Evolutionary conservation across 2,797 vertebrate genomes (phyloP), one percentile per base, ranked within the genome.

Genomic region (Ptychadena robeensis): DNA sequence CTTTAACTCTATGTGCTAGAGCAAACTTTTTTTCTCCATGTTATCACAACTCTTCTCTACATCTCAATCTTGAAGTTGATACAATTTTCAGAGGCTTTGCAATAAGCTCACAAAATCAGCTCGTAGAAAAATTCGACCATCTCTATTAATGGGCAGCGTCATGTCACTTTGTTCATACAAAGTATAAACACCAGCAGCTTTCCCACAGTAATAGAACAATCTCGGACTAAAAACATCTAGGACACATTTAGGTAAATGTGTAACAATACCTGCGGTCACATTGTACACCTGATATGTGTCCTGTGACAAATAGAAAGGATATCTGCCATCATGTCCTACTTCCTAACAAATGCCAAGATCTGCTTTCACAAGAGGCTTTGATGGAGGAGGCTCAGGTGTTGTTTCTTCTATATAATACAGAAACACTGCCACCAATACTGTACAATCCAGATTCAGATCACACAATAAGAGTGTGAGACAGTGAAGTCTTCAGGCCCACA

Each of bases 291-390:
- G 82, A 70, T 48, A 67, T 81, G 83, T 92, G 90, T 94, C 90
- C 86, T 85, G 81, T 93, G 88, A 91, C 92, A 91, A 86, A 85
- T 83, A 88, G 85, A 72, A 85, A 69, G 82, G 59, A 4, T 86
- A 88, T 82, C 85, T 89, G 88, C 89, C 90, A 61, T 81, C 85
- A 78, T 89, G 88, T 86, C 88, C 76, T 0, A 2, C 89, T 91
- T 90, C 87, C 87, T 86, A 68, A 88, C 87, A 88, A 91, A 88
- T 86, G 25, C 53, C 38, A 68, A 87, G 86, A 6, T 92, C 87
- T 86, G 70, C 80, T 93, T 91, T 92, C 90, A 84, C 81, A 15
- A n/a, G n/a, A n/a, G n/a, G n/a, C n/a, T n/a, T n/a, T n/a, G n/a
- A n/a, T 86, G 86, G 86, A 88, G 82, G 84, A 86, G 81, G 86